phyloP scores from a whole-genome alignment of 2,797 vertebrate species.

The Smutsia gigantea region DNA sequence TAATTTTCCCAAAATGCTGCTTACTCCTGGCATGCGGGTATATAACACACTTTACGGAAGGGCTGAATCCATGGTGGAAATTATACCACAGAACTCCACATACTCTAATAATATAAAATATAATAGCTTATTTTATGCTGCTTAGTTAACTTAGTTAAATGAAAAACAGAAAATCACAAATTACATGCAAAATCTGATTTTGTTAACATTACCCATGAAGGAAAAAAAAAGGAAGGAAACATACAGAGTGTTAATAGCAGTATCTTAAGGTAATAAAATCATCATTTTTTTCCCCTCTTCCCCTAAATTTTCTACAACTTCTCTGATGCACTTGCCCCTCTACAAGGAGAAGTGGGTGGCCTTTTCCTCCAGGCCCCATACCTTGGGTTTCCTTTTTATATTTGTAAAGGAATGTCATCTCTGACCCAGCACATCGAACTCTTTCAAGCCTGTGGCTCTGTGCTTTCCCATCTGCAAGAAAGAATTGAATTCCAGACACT shows the following conservation, averaged over 20 bases:
- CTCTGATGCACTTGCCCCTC: not conserved
- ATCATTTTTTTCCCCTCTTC: not conserved
- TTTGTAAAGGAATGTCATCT: not conserved
- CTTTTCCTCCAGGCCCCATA: not conserved
- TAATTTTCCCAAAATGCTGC: not conserved
- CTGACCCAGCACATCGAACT: not conserved
- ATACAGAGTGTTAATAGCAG: not conserved
- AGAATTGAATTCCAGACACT: not conserved
- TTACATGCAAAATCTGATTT: not conserved
- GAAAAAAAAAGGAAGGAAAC: not conserved
- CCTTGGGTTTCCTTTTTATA: not conserved
- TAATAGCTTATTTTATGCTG: not conserved
- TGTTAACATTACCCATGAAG: not conserved
- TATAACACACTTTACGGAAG: not conserved
- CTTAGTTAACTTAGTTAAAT: constrained; percentile 26
- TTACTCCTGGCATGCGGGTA: not conserved
- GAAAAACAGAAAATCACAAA: constrained; percentile 33
- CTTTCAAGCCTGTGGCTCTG: not conserved
- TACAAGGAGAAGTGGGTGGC: not conserved
- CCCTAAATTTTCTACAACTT: not conserved
- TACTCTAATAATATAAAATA: not conserved
- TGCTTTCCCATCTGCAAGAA: not conserved
- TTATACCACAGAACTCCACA: not conserved
- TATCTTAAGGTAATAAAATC: constrained; percentile 20
- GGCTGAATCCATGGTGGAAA: not conserved